Evolutionary conservation across 2,113 vertebrate species (phyloP), one percentile per base, ranked within the genome.

Genomic region (Aleadryas rufinucha): DNA sequence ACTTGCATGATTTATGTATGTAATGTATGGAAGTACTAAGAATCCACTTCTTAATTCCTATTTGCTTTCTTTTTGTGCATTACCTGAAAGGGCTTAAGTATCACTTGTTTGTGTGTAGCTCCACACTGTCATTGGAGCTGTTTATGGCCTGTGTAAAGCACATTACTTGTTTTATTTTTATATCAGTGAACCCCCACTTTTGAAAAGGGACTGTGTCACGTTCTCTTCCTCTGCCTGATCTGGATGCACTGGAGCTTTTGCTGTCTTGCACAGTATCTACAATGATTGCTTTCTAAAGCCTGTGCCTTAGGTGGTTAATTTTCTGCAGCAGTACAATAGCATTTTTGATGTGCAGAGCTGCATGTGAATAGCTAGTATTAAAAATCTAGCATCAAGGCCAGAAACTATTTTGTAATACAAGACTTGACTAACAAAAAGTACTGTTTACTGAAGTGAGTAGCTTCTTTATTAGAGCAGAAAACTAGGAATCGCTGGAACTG

Each of bases 291-390:
- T 96, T 93, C 45, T 90, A 68, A 94, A 96, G 50, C 41, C 53
- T 80, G 16, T 90, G 88, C 75, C 93, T 72, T 90, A 82, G 83
- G 91, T 94, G 72, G 50, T 85, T 87, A 18, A 65, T 92, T 94
- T 86, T 84, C 64, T 95, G 72, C 31, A 60, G 64, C 3, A 12
- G 19, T 75, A 86, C 89, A 88, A 41, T 65, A 72, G n/a, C 68
- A 53, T 82, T 97, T 85, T 78, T 82, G 47, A 76, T 79, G 45
- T 69, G 56, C n/a, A 93, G 71, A 87, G 63, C 66, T 93, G 50
- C 70, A 22, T 91, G 41, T 86, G 66, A 92, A 76, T 92, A 93
- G 60, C 31, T 37, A 70, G 27, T 66, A 83, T 74, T 85, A 93
- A 82, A 96, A 91, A 87, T 76, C 16, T 57, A 68, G 45, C 27